Evolutionary conservation across 2,113 vertebrate genomes (phyloP).

Genomic region (Tympanuchus pallidicinctus): DNA sequence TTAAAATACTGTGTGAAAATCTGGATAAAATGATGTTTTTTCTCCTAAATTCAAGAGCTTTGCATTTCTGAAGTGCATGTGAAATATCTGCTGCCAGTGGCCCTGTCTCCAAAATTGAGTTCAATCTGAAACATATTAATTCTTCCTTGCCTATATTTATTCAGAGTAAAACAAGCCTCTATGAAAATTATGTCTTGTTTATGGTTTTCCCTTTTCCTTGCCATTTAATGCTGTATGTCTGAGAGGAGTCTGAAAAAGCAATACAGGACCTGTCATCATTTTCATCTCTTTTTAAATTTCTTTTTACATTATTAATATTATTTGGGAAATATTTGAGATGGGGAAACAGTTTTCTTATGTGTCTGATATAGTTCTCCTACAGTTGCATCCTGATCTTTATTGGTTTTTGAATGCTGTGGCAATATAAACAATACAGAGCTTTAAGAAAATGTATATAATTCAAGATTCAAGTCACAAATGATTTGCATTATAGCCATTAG

Average conservation of each 20-base stretch:
- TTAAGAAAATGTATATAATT: not conserved
- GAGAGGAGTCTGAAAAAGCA: not conserved
- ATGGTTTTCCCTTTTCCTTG: not conserved
- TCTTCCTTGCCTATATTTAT: not conserved
- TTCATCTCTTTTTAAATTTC: not conserved
- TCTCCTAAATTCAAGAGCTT: not conserved
- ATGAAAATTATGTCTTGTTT: not conserved
- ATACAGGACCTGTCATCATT: not conserved
- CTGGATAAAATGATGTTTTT: not conserved
- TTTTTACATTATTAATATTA: not conserved
- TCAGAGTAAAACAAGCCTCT: not conserved
- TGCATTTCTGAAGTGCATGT: not conserved
- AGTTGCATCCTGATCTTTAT: not conserved
- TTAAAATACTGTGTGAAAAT: not conserved
- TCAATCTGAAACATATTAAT: not conserved
- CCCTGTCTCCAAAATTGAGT: not conserved
- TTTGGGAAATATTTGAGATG: not conserved
- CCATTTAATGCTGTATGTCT: not conserved
- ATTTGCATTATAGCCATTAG: constrained; percentile 24
- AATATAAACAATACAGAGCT: constrained; percentile 5
- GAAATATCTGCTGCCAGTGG: not conserved
- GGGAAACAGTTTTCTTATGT: not conserved
- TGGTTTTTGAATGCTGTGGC: not conserved
- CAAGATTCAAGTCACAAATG: constrained; percentile 19
- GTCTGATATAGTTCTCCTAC: not conserved